Base-by-base conservation (phyloP, 2,113 vertebrate species). In the Bagarius yarrelli region DNA sequence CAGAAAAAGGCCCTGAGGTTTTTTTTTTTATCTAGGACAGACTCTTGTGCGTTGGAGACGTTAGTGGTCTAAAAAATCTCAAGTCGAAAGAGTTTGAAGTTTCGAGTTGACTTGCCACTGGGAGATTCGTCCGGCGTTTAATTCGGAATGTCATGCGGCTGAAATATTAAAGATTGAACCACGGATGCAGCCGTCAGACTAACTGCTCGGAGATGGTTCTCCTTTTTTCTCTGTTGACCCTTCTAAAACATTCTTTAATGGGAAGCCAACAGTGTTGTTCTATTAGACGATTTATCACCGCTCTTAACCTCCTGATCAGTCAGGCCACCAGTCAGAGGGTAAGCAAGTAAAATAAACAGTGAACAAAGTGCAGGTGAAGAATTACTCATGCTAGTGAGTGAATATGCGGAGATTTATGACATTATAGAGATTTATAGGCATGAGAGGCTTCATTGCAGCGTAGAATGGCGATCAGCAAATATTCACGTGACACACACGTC, bases 51-150 rank as follows among this genome's bases (percentile, higher is more conserved):
- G 23, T 36, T 9, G 50, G 30, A 50, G n/a, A 50, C 23, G 27
- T 40, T 74, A 57, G 53, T n/a, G 55, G 72, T 59, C 52, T 75
- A 59, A 74, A 74, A 52, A 71, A 40, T 71, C 67, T 71, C 23
- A 71, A 71, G 70, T 72, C 30, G 5, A 72, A 72, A 53, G 70
- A 27, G 50, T 53, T 72, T 53, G 25, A 47, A 32, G 19, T 71
- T 27, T 8, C 4, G 27, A 72, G 27, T 72, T 14, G 19, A 23
- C 30, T 30, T 18, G 16, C 47, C 52, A 53, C 25, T 23, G 55
- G 32, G 34, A 59, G 8, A 75, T 18, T 25, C 36, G 21, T 36
- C 53, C 53, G 34, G 30, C 5, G 14, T 57, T 57, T 57, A 57
- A 75, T 57, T 57, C 30, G 36, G 27, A 30, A 50, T 50, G n/a